phyloP scores from a whole-genome alignment of 1,140 invertebrate genomes.

The Anoplophora glabripennis region DNA sequence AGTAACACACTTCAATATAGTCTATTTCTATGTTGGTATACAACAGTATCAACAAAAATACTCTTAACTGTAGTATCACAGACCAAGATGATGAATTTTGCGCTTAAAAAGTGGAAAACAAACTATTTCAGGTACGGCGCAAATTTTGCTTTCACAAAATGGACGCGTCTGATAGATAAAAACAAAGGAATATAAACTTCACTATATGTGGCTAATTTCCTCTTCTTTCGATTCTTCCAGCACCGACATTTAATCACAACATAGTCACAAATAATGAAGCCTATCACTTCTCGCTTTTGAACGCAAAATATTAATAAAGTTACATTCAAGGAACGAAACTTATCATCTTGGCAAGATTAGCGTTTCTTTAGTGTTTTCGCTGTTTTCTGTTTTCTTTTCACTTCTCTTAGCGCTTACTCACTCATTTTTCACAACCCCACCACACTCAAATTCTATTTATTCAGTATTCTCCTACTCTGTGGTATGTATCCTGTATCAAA shows the following conservation, averaged over 20 bases:
- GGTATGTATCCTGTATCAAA: too few relatives aligned
- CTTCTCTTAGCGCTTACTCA: too few relatives aligned
- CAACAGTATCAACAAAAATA: constrained; percentile 14
- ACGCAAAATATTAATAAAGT: constrained; percentile 30
- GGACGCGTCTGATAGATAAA: constrained; percentile 37
- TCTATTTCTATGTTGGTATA: constrained; percentile 9
- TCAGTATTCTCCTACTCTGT: too few relatives aligned
- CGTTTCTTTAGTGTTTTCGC: too few relatives aligned
- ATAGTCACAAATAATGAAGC: constrained; percentile 23
- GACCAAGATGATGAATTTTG: constrained; percentile 33
- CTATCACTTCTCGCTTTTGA: constrained; percentile 34
- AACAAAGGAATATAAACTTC: constrained; percentile 32
- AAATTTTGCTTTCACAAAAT: constrained; percentile 43
- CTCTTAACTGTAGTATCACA: constrained; percentile 29
- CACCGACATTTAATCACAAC: constrained; percentile 21
- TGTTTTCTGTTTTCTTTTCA: too few relatives aligned
- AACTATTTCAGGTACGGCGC: constrained; percentile 24
- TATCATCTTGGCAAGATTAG: too few relatives aligned
- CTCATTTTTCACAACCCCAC: too few relatives aligned
- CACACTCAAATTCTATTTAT: too few relatives aligned
- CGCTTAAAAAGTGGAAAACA: constrained; percentile 28
- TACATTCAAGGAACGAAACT: too few relatives aligned
- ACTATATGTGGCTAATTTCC: constrained; percentile 28
- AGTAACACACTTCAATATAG: constrained; percentile 16
- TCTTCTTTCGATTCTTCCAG: constrained; percentile 2